phyloP scores from a whole-genome alignment of 2,113 vertebrate genomes.

The Austrofundulus limnaeus region DNA sequence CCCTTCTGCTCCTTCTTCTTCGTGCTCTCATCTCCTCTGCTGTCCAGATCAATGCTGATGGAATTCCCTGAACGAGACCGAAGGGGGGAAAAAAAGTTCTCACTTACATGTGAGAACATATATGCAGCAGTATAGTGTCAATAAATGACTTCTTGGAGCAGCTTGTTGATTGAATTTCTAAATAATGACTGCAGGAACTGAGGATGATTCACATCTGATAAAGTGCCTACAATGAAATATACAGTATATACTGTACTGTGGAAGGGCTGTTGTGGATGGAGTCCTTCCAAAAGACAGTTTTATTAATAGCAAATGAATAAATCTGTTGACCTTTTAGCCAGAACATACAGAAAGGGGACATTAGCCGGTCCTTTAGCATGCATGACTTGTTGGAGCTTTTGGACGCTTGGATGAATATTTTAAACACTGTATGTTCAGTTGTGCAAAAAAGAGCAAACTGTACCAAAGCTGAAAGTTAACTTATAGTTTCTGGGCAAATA shows the following conservation, averaged over 20 bases:
- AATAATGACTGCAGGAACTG: background rate
- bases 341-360: constrained; percentile 26
- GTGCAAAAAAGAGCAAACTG: constrained; percentile 41
- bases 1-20: constrained; percentile 32
- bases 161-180: background rate
- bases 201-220: constrained; percentile 3
- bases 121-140: background rate
- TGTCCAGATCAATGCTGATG: constrained; percentile 63
- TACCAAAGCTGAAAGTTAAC: constrained; percentile 46
- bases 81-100: constrained; percentile 8
- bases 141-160: constrained; percentile 7
- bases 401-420: constrained; percentile 43
- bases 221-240: constrained; percentile 9
- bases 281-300: constrained; percentile 27
- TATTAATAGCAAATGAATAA: background rate
- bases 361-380: constrained; percentile 45
- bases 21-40: constrained; percentile 38
- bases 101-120: constrained; percentile 18
- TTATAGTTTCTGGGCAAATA: constrained; percentile 26
- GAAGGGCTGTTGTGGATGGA: constrained; percentile 18
- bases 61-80: constrained; percentile 56
- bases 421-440: constrained; percentile 52
- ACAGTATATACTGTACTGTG: background rate
- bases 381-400: constrained; percentile 55
- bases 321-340: constrained; percentile 26